These are phyloP conservation scores for Grallaria varia DNA, from an alignment of 2,113 vertebrate genomes.

Conservation along the genomic window DNA sequence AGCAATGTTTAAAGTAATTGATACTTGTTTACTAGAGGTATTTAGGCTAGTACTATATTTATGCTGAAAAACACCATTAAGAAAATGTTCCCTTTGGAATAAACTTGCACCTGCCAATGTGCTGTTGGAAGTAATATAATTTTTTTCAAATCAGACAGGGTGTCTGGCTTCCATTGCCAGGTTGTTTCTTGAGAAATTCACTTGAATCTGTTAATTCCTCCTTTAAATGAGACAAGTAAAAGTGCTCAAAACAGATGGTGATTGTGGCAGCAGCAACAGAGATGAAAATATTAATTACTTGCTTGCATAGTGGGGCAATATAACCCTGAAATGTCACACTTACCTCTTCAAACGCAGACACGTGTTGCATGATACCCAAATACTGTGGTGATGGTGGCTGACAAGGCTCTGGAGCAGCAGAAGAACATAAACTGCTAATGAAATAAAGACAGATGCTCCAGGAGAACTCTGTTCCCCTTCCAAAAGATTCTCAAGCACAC, in stretches of 20 bases:
- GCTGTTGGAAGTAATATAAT: not conserved
- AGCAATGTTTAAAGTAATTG: not conserved
- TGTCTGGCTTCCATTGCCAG: not conserved
- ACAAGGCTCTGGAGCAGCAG: not conserved
- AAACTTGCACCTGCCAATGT: not conserved
- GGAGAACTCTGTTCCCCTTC: not conserved
- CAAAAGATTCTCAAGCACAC: not conserved
- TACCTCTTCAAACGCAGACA: not conserved
- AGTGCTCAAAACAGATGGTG: not conserved
- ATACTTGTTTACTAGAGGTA: not conserved
- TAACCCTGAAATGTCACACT: not conserved
- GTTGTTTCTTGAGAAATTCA: not conserved
- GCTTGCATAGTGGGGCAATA: not conserved
- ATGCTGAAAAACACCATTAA: not conserved
- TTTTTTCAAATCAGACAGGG: not conserved
- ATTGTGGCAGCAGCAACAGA: not conserved
- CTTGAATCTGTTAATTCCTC: not conserved
- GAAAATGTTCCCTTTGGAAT: not conserved
- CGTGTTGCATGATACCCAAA: accelerated
- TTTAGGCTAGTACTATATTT: not conserved
- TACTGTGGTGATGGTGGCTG: not conserved
- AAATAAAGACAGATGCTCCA: not conserved
- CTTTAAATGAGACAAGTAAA: not conserved
- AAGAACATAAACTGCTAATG: accelerated
- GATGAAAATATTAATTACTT: not conserved